Base-by-base conservation (phyloP, 2,113 vertebrate species). In the Embiotoca jacksoni region DNA sequence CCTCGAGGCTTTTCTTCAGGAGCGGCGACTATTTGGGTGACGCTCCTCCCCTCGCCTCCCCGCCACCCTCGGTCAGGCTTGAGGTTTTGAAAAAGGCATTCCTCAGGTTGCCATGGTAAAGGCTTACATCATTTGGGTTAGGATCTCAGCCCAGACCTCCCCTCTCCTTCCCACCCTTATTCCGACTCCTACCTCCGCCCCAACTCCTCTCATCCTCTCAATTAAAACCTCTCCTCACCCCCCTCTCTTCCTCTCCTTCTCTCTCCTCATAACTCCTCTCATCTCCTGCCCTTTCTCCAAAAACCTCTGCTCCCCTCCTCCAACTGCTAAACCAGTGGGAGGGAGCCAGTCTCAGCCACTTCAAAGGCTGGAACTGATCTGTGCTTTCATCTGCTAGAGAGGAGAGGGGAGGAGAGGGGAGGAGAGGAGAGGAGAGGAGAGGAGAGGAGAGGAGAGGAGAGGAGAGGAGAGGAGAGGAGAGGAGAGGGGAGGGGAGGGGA, bases 31-130 rank as follows among this genome's bases (percentile, higher is more conserved):
- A 7, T 53, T 6, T 59, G 44, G 35, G 44, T 46, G n/a, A 77
- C 16, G 32, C 74, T 58, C 55, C 59, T 49, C 60, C 74, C 59
- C 47, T 53, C 56, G 23, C 23, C 23, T 23, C 23, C 23, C 59
- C 46, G 58, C 65, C 33, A 36, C 74, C 59, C 61, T 78, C 5
- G n/a, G 72, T 67, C 37, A 50, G 36, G 23, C 64, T 72, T 49
- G 31, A 84, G 81, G 15, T 30, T 77, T 89, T 91, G 86, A 35
- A 88, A 88, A 89, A 89, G 78, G 82, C 92, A 92, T 91, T 93
- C 90, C 84, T 87, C 89, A 90, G 85, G 92, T 93, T 92, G 90
- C 88, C 89, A 93, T 93, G 91, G 91, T 62, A 73, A 92, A 88
- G 37, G 54, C 80, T 83, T 86, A 92, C 89, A 90, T 92, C 76